Base-by-base conservation (phyloP, 1,140 invertebrate species). In the Leucophenga varia region DNA sequence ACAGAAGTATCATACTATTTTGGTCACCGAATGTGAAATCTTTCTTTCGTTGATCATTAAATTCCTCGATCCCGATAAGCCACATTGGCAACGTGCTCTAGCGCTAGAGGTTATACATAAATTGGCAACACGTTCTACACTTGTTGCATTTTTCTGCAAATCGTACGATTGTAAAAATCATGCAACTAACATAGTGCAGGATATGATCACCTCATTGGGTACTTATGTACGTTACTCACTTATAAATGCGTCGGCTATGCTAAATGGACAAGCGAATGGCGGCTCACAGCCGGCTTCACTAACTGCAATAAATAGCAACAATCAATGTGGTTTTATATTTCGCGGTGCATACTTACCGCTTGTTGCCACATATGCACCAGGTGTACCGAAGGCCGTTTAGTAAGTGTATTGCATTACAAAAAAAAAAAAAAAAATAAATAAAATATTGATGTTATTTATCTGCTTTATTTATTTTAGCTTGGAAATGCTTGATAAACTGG, bases 1-100 rank as follows among this genome's bases (percentile, higher is more conserved):
- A 61, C 90, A 93, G 72, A 90, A 94, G 72, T 98, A 97, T 78
- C 95, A 98, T 74, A 83, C 84, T 14, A 79, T 97, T 53, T 77
- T 98, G 80, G 84, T 92, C 14, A 98, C 95, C 3, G 96, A 99
- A 77, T 97, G 95, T 78, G 97, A 99, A 79, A 98, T 99, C 64
- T 98, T 99, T 76, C 79, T 98, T 34, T 97, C 95, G 1, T 78
- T 98, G 22, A 89, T 98, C 28, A 91, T 98, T 3, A 97, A 98
- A 76, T 98, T 98, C 79, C 76, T 99, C 69, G 95, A 98, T 77
- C 88, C 90, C 9, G 96, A 98, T 61, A 96, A 97, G 77, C 92
- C 93, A 18, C 81, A 86, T 34, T 99, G 97, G 96, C 95, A 98
- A 72, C 79, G 95, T 43, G 91, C 93, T 12, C 75, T 97, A 34